Conservation (phyloP, 35 echinoderm and acorn worm species). For the Ophiothrix spiculata region DNA sequence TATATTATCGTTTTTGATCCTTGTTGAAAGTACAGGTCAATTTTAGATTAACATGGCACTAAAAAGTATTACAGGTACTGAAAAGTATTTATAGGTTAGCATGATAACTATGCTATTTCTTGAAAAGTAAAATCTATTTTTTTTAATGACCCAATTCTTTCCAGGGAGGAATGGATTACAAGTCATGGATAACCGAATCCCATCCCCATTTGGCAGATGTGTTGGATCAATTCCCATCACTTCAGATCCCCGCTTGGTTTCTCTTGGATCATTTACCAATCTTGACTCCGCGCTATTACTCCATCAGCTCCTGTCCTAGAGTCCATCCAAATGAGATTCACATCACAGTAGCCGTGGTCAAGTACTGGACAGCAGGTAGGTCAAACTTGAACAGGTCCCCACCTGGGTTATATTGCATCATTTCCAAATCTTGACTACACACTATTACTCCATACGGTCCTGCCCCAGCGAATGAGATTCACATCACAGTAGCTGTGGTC, state of each 20-base stretch:
- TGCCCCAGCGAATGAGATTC: constrained; percentile 78
- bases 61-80: not conserved
- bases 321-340: constrained; percentile 81
- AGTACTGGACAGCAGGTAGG: constrained; percentile 62
- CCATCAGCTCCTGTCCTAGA: constrained; percentile 74
- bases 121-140: not conserved
- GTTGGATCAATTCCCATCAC: constrained; percentile 64
- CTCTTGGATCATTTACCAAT: constrained; percentile 64
- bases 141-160: not conserved
- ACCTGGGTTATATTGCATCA: constrained; percentile 85
- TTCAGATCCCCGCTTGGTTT: constrained; percentile 54
- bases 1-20: no score
- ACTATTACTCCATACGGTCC: no score
- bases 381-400: no score
- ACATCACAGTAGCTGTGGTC: constrained; percentile 83
- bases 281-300: constrained; percentile 81
- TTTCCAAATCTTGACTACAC: constrained; percentile 60
- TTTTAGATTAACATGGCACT: not conserved
- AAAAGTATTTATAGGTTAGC: not conserved
- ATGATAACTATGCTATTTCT: not conserved
- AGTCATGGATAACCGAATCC: constrained; percentile 67
- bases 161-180: constrained; percentile 72
- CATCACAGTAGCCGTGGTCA: constrained; percentile 79
- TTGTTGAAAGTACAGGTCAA: not conserved
- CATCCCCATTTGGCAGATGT: constrained; percentile 70